These are phyloP conservation scores for Apocrypta bakeri DNA, from an alignment of 1,140 invertebrate species.

Conservation along the genomic window DNA sequence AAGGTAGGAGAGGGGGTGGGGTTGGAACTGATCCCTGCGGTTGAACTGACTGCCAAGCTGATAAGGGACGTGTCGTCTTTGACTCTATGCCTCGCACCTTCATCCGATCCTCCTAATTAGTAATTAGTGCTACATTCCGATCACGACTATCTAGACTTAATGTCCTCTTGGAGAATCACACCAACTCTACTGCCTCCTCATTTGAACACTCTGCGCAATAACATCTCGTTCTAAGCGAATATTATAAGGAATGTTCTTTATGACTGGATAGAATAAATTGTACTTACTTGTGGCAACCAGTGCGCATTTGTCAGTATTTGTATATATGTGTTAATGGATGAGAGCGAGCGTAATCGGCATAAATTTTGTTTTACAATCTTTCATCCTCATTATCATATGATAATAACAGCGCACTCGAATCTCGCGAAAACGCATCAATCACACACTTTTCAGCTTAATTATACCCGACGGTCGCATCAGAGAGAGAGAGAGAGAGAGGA, in stretches of 20 bases:
- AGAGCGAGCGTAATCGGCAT: neutral
- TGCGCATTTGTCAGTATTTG: too few relatives aligned
- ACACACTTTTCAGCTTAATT: neutral
- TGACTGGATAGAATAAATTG: too few relatives aligned
- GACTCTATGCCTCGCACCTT: neutral
- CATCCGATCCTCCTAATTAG: slow-evolving; percentile 2
- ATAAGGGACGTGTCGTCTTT: slow-evolving; percentile 26
- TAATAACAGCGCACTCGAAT: neutral
- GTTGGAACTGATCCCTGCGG: slow-evolving; percentile 2
- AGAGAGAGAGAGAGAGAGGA: too few relatives aligned
- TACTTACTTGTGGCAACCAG: too few relatives aligned
- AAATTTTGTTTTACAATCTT: neutral
- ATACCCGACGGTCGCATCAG: neutral
- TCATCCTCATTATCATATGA: neutral
- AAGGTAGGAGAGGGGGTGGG: too few relatives aligned
- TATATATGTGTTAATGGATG: neutral
- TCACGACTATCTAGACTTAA: neutral
- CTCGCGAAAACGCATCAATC: neutral
- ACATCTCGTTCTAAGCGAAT: neutral
- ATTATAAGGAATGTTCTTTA: too few relatives aligned
- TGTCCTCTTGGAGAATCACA: too few relatives aligned
- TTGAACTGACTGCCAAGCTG: neutral
- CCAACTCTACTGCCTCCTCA: too few relatives aligned
- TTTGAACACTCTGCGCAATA: too few relatives aligned
- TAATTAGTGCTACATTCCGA: slow-evolving; percentile 3